Base-by-base conservation (phyloP, 2,888 invertebrate genomes). In the Apodemia hepburni region DNA sequence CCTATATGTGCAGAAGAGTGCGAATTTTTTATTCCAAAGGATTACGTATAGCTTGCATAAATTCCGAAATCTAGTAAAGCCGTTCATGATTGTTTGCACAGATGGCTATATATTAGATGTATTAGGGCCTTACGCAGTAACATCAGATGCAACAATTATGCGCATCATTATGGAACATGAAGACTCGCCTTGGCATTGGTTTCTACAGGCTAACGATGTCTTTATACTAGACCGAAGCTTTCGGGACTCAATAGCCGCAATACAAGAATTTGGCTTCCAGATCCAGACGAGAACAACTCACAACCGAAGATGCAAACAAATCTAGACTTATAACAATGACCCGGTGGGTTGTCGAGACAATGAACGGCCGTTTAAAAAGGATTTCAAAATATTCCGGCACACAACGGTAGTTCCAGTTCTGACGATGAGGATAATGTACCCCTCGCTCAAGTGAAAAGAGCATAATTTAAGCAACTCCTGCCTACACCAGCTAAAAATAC, bases 1-100 rank as follows among this genome's bases (percentile, higher is more conserved):
- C 58, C 57, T 65, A n/a, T 61, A 62, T 42, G 15, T 65, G 38
- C 59, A 62, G 17, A 65, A 65, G 22, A 65, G 65, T 57, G 12
- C 47, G 12, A 65, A 65, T 45, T 63, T 61, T 33, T 38, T 62
- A 35, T n/a, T 65, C 61, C 35, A 62, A 65, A 61, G 60, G 18
- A 38, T 58, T 22, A 17, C 45, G 27, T 22, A 35, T 42, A 35
- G 35, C 35, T 9, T 35, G 9, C 35, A 35, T 35, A 35, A 35
- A 35, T 35, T 9, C 35, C 0, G 35, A 9, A 35, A 35, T 9
- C 35, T 35, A 35, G 35, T 35, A 2, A 35, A 35, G 9, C 9
- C 35, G 9, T 35, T 35, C 9, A 9, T 35, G 9, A 9, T 35
- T 7, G 35, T 35, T 35, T 35, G 35, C 35, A 35, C 9, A 35